Evolutionary conservation across 2,797 vertebrate genomes (phyloP).

Genomic region (Xiphophorus birchmanni): DNA sequence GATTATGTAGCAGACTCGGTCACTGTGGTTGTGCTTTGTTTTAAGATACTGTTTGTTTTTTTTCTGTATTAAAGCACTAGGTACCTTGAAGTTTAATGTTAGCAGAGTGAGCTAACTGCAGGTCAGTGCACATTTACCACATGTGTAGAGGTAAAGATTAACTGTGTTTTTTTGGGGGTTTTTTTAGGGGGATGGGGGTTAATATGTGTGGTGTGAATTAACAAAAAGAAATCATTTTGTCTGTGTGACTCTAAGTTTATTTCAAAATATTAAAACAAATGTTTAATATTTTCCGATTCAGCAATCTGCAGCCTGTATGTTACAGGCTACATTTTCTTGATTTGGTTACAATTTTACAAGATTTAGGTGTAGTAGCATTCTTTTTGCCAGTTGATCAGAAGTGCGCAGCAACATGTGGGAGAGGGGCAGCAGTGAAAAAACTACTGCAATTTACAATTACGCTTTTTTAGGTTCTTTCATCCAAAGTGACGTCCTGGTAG

Average conservation of each 20-base stretch:
- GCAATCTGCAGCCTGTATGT: background rate
- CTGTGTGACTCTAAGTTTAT: slow-evolving; percentile 44
- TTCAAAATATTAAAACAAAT: slow-evolving; percentile 22
- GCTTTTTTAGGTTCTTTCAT: slow-evolving; percentile 29
- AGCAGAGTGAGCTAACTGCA: slow-evolving; percentile 6
- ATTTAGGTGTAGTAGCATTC: background rate
- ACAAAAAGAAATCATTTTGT: slow-evolving; percentile 26
- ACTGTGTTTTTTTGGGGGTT: slow-evolving; percentile 23
- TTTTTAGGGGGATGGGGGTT: background rate
- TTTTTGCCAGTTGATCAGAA: background rate
- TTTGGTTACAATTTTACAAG: background rate
- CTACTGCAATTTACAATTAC: background rate
- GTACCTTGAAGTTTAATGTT: slow-evolving; percentile 20
- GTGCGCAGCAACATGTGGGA: background rate
- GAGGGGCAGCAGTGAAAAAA: background rate
- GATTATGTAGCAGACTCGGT: slow-evolving; percentile 63
- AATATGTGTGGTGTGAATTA: slow-evolving; percentile 40
- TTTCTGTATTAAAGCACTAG: slow-evolving; percentile 11
- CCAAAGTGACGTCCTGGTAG: slow-evolving; percentile 22
- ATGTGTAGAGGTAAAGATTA: slow-evolving; percentile 34
- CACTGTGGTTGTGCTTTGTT: slow-evolving; percentile 72
- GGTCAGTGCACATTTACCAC: slow-evolving; percentile 9
- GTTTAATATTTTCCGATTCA: background rate
- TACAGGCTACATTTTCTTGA: background rate
- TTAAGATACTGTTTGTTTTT: slow-evolving; percentile 33